Evolutionary conservation across 2,888 invertebrate species (phyloP).

Genomic region (Ellobium chinense): DNA sequence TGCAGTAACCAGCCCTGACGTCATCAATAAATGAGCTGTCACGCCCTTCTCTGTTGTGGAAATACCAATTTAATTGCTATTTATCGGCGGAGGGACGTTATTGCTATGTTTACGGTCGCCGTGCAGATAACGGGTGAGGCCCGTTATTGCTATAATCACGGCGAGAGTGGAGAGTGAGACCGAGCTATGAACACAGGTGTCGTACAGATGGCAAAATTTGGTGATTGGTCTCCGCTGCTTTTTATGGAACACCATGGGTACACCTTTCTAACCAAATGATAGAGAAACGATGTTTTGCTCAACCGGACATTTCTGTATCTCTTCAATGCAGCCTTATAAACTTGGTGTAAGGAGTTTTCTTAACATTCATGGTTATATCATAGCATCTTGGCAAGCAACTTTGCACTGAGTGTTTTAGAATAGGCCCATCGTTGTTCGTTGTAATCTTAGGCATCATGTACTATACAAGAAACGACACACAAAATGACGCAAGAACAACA

Average conservation of each 20-base stretch:
- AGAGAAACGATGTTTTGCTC: too few relatives aligned
- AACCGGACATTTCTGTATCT: neutral
- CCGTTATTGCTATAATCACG: neutral
- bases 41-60: neutral
- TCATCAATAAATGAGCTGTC: conserved; percentile 7
- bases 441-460: too few relatives aligned
- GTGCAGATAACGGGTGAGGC: neutral
- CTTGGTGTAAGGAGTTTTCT: too few relatives aligned
- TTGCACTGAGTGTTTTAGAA: too few relatives aligned
- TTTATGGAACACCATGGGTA: neutral
- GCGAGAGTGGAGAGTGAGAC: neutral
- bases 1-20: neutral
- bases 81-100: conserved; percentile 1
- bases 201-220: neutral
- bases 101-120: conserved; percentile 4
- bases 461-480: too few relatives aligned
- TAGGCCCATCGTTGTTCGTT: too few relatives aligned
- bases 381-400: too few relatives aligned
- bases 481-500: too few relatives aligned
- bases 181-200: neutral
- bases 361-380: too few relatives aligned
- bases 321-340: too few relatives aligned
- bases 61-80: conserved; percentile 14
- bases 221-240: neutral
- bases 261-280: too few relatives aligned